Conservation (phyloP, 2,113 vertebrate genomes). For the Pseudolaguvia tuberculata region DNA sequence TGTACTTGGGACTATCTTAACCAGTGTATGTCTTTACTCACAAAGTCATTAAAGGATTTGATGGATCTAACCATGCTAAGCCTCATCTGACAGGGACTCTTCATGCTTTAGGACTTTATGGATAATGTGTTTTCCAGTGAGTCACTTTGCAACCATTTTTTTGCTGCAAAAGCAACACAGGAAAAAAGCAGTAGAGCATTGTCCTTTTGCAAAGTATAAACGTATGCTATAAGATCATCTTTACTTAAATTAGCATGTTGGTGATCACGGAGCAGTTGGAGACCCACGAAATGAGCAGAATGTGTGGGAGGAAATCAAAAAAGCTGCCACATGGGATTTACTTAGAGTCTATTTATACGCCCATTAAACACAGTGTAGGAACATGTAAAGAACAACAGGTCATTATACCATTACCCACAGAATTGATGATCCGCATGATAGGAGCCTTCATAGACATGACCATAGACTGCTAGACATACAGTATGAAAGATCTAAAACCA, state of each 20-base stretch:
- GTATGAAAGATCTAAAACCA: background rate
- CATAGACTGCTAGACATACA: background rate
- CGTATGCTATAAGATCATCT: constrained; percentile 3
- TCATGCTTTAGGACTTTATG: constrained; percentile 2
- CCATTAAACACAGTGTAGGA: constrained; percentile 30
- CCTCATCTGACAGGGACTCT: background rate
- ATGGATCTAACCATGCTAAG: background rate
- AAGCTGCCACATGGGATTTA: constrained; percentile 41
- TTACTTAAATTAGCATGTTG: constrained; percentile 30
- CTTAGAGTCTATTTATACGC: constrained; percentile 40
- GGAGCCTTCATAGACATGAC: background rate
- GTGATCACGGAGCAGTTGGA: constrained; percentile 22
- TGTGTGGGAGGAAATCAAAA: constrained; percentile 36
- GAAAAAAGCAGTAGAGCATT: background rate
- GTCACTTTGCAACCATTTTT: background rate
- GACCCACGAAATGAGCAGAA: background rate
- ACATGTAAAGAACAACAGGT: background rate
- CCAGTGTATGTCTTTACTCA: background rate
- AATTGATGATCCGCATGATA: background rate
- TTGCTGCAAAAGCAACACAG: background rate
- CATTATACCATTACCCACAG: background rate
- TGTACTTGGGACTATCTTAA: background rate
- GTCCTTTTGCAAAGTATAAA: background rate
- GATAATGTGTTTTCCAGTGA: background rate
- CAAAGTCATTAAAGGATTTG: constrained; percentile 8